Percentiles rank a stretch among this genome's conserved stretches.
phyloP scores from a whole-genome alignment of 2,888 invertebrate genomes.

The Zeuzera pyrina region DNA sequence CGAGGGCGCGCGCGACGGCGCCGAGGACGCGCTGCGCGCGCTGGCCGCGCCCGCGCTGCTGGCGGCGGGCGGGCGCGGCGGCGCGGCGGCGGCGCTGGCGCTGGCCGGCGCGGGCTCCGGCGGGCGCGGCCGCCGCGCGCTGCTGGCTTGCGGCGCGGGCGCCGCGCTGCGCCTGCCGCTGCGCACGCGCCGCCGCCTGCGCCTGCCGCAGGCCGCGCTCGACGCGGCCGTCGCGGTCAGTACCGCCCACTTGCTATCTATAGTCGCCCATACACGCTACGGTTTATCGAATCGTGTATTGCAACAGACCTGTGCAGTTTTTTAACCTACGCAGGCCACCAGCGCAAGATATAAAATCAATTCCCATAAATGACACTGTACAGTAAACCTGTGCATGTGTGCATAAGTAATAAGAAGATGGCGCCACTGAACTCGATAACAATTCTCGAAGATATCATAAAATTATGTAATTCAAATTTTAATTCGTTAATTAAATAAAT shows the following conservation, averaged over 20 bases:
- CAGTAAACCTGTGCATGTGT: too few species aligned
- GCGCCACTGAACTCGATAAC: too few species aligned
- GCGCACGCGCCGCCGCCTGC: constrained; percentile 70
- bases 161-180: constrained; percentile 76
- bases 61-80: constrained; percentile 23
- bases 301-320: too few species aligned
- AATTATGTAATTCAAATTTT: too few species aligned
- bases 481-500: too few species aligned
- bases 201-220: constrained; percentile 80
- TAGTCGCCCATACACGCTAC: not conserved
- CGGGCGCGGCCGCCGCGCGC: constrained; percentile 67
- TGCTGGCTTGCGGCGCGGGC: constrained; percentile 80
- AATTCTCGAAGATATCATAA: too few species aligned
- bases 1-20: constrained; percentile 76
- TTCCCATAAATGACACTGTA: too few species aligned
- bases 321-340: too few species aligned
- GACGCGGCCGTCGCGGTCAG: constrained; percentile 66
- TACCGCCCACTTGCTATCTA: not conserved
- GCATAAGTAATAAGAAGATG: too few species aligned
- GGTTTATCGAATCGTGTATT: not conserved
- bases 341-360: too few species aligned
- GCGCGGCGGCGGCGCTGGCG: constrained; percentile 13
- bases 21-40: constrained; percentile 74
- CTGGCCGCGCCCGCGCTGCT: constrained; percentile 26
- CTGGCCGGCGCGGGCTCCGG: constrained; percentile 61